Evolutionary conservation across 1,140 invertebrate species (phyloP), one percentile per base, ranked within the genome.

Genomic region (Adelges cooleyi): DNA sequence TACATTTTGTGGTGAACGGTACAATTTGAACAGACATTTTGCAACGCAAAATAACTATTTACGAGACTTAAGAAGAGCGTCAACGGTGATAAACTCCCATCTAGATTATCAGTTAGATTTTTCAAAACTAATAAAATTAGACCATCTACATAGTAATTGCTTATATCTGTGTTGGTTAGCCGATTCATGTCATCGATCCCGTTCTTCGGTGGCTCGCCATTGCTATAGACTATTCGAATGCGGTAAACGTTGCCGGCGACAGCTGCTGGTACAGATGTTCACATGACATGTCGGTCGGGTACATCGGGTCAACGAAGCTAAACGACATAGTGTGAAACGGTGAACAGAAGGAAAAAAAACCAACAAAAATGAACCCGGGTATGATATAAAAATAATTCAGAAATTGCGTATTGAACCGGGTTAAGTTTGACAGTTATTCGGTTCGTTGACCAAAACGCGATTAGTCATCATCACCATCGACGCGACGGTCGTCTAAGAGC

Each of bases 341-440:
- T 6, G 29, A 33, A 11, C 5, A 6, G 29, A 33, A 33, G 29
- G n/a, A n/a, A n/a, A n/a, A n/a, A n/a, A n/a, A n/a, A n/a, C n/a
- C 9, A 20, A 59, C 44, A 59, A 40, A 44, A 56, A 25, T 22
- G 53, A 33, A 23, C 38, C 23, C 22, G 8, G 13, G 38, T 23
- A 59, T 46, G 18, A 3, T 22, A 46, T 44, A 27, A 59, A 59
- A 42, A 59, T 46, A 46, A 59, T 59, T 59, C 40, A 25, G 36
- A 59, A 59, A 59, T 59, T 59, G 54, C 54, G 54, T 59, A 56
- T 56, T 46, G 42, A 46, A 59, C 54, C 54, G 54, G 54, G 54
- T 59, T 59, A 46, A 59, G 54, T 59, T 46, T 59, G 54, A 59
- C 54, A 59, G 54, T 59, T 59, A 59, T 59, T 59, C 54, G 54